Conservation (phyloP, 2,113 vertebrate genomes). For the Uria lomvia region DNA sequence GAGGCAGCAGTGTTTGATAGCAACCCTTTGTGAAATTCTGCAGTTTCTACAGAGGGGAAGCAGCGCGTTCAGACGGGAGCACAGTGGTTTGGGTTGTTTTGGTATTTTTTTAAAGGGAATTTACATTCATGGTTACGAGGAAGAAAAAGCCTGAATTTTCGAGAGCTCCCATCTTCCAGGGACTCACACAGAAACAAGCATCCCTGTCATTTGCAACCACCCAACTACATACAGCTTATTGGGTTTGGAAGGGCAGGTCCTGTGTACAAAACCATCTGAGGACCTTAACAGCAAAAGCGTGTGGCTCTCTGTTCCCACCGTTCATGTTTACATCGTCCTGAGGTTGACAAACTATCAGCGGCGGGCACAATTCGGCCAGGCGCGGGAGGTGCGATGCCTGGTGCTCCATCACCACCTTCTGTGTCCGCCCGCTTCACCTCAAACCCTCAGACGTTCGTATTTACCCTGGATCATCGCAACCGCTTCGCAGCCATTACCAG, state of each 20-base stretch:
- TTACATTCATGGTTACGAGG: neutral
- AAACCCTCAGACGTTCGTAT: neutral
- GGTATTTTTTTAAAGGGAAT: neutral
- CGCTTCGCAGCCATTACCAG: constrained; percentile 43
- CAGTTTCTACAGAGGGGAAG: neutral
- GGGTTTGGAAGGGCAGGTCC: neutral
- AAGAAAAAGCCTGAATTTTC: neutral
- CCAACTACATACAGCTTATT: neutral
- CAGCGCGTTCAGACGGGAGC: neutral
- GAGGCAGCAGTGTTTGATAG: neutral
- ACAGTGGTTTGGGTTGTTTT: neutral
- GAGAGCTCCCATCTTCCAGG: neutral
- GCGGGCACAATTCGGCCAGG: neutral
- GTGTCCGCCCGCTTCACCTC: neutral
- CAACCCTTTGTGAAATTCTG: neutral
- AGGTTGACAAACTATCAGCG: neutral
- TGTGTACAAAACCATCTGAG: neutral
- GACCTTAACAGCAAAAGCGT: neutral
- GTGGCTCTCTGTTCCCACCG: neutral
- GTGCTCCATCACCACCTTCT: neutral
- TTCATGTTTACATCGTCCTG: neutral
- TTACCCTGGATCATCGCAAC: constrained; percentile 51
- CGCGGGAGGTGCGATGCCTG: fast-evolving
- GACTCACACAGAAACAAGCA: neutral
- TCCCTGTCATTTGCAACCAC: neutral